Evolutionary conservation across 2,888 invertebrate genomes (phyloP), one percentile per base, ranked within the genome.

Genomic region (Acronicta leporina): DNA sequence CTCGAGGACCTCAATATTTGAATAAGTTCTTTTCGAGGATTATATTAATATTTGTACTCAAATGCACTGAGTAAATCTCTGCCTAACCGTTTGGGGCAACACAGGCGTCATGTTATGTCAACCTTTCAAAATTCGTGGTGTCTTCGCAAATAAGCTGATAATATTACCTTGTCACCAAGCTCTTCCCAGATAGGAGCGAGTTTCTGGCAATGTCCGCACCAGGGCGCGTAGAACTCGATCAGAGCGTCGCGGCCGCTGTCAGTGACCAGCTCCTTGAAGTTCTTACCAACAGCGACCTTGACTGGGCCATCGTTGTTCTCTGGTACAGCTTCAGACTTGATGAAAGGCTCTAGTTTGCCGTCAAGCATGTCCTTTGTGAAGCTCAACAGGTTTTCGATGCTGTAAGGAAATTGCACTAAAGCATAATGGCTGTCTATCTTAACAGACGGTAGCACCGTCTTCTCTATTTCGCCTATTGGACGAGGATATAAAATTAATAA

Each of bases 201-300:
- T 90, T 97, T 98, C 94, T 99, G 99, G 95, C 99, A 99, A 87
- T 99, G 99, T 75, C 99, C 99, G 89, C 99, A 99, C 99, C 99
- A 99, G 0, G 99, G 99, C 38, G 99, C 99, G 91, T 99, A 99
- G 95, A 99, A 99, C 94, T 99, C 99, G 76, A 99, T 96, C 44
- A 99, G 95, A 3, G 98, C 98, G 88, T 99, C 99, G 86, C 98
- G 97, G 35, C 95, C 97, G 79, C 98, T 97, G 87, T 99, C 97
- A 2, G 96, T 96, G 0, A 99, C 98, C 58, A 99, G 95, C 57
- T 99, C 98, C 86, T 99, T 97, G 93, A 99, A 99, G 95, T 99
- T 99, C 94, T 98, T 98, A 69, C 97, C 99, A 9, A 99, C 99
- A 4, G 98, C 98, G 41, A 98, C 96, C 83, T 96, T 97, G 0